Evolutionary conservation across 2,888 invertebrate species (phyloP).

Genomic region (Cerastis rubricosa): DNA sequence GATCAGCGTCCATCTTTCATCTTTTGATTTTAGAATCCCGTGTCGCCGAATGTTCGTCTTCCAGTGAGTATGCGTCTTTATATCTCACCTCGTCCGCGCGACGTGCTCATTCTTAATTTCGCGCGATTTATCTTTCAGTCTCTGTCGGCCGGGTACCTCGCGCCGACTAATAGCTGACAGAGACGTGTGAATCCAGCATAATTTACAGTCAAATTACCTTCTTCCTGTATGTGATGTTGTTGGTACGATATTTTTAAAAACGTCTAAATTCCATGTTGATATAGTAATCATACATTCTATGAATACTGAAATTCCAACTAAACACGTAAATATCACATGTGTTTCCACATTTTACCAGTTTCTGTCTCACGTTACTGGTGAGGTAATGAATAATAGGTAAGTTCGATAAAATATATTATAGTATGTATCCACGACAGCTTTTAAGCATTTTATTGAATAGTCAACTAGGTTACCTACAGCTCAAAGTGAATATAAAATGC

Average conservation of each 20-base stretch:
- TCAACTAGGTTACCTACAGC: background rate
- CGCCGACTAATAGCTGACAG: slow-evolving; percentile 30
- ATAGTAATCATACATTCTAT: background rate
- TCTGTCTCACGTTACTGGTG: background rate
- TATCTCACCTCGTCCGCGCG: background rate
- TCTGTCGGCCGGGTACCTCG: slow-evolving; percentile 25
- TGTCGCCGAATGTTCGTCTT: background rate
- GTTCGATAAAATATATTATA: background rate
- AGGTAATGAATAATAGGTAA: background rate
- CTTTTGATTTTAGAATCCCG: background rate
- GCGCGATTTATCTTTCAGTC: slow-evolving; percentile 31
- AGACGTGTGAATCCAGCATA: slow-evolving; percentile 6
- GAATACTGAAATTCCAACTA: background rate
- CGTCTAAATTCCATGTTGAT: background rate
- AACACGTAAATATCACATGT: background rate
- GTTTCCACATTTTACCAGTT: background rate
- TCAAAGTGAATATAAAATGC: slow-evolving; percentile 26
- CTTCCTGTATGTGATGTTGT: slow-evolving; percentile 27
- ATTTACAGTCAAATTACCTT: slow-evolving; percentile 5
- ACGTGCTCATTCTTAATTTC: slow-evolving; percentile 40
- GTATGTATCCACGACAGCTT: background rate
- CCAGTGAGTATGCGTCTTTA: slow-evolving; percentile 8
- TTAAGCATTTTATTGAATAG: slow-evolving; percentile 5
- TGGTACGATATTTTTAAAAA: background rate
- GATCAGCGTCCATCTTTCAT: no score